phyloP scores from a whole-genome alignment of 2,797 vertebrate genomes.

The Girardinus metallicus region DNA sequence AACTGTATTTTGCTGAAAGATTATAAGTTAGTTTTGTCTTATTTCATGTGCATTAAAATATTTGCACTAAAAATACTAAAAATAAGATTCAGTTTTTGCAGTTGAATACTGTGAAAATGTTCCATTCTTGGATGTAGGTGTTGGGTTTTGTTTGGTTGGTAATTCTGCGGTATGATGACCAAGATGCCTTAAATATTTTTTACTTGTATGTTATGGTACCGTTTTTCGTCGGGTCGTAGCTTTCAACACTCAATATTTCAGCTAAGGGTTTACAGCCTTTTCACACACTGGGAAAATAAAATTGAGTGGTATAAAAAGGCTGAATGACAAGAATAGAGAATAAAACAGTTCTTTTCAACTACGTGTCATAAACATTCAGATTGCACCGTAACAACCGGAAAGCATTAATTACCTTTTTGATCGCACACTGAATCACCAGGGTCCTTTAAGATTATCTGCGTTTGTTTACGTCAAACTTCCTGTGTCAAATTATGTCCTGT shows the following conservation, averaged over 20 bases:
- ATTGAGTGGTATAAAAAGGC: neutral
- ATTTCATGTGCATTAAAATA: too few species aligned
- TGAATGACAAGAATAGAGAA: neutral
- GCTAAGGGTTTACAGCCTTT: neutral
- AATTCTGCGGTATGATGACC: slow-evolving; percentile 22
- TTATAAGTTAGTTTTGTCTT: too few species aligned
- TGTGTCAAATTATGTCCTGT: neutral
- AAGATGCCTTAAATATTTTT: slow-evolving; percentile 56
- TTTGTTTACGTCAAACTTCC: neutral
- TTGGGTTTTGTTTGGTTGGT: slow-evolving; percentile 1
- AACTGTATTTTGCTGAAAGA: too few species aligned
- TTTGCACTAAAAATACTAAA: too few species aligned
- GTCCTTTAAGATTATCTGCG: neutral
- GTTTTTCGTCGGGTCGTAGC: neutral
- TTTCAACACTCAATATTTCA: neutral
- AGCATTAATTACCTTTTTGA: neutral
- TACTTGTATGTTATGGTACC: neutral
- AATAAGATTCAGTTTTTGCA: too few species aligned
- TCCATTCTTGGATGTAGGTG: neutral
- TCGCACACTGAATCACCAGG: neutral
- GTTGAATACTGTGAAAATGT: neutral
- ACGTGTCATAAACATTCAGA: neutral
- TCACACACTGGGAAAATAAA: neutral
- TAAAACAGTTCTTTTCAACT: neutral
- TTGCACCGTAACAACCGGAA: neutral